Conservation (phyloP, 2,797 vertebrate genomes). For the Falco biarmicus region DNA sequence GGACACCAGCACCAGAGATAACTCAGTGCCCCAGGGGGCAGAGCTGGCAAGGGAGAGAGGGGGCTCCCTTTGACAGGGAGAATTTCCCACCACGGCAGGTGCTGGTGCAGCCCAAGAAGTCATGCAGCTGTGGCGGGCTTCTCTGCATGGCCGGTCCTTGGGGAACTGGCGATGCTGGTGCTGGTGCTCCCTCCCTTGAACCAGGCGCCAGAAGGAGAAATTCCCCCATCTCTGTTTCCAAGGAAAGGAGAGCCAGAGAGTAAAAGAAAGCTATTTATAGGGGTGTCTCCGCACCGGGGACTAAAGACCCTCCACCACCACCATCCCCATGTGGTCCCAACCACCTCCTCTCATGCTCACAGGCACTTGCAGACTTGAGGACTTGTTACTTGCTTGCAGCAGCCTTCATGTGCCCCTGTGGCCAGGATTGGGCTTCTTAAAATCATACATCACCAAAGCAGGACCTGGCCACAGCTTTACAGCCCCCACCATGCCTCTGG, state of each 20-base stretch:
- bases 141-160: accelerated
- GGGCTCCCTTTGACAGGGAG: not conserved
- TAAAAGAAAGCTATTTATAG: not conserved
- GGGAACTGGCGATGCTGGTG: not conserved
- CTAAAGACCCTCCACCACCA: not conserved
- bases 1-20: constrained; percentile 13
- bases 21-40: not conserved
- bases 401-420: not conserved
- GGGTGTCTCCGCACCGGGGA: not conserved
- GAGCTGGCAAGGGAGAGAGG: not conserved
- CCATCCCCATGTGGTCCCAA: not conserved
- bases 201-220: not conserved
- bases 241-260: not conserved
- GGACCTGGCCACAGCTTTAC: not conserved
- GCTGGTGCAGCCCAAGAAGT: not conserved
- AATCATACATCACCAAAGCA: not conserved
- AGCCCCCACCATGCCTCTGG: not conserved
- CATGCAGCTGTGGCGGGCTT: not conserved
- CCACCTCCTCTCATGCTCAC: not conserved
- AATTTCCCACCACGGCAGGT: not conserved
- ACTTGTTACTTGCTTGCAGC: not conserved
- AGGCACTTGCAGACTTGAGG: not conserved
- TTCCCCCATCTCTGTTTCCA: not conserved
- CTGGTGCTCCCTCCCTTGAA: not conserved
- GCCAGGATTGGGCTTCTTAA: not conserved